Percentiles rank a stretch among this genome's conserved stretches.
These are phyloP conservation scores for Mantis religiosa DNA, from an alignment of 2,888 invertebrate genomes.

Conservation along the genomic window DNA sequence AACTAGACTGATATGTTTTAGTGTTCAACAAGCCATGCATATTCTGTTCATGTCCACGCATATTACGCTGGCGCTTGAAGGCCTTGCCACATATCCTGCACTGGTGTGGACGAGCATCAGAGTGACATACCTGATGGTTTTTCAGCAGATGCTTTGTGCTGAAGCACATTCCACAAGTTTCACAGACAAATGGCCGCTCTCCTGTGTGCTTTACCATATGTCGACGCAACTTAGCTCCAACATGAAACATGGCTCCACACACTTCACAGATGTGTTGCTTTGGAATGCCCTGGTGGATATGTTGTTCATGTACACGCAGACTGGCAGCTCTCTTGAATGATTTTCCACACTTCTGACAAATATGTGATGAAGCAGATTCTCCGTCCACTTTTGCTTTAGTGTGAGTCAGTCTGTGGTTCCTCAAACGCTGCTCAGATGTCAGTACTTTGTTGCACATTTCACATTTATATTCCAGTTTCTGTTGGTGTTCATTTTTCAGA, in stretches of 20 bases:
- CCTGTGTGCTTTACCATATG: conserved; percentile 23
- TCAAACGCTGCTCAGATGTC: conserved; percentile 12
- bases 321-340: conserved; percentile 12
- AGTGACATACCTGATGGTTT: conserved; percentile 18
- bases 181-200: conserved; percentile 22
- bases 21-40: conserved; percentile 8
- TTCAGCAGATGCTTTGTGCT: conserved; percentile 11
- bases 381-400: background rate
- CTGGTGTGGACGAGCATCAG: conserved; percentile 17
- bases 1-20: background rate
- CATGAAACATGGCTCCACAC: conserved; percentile 21
- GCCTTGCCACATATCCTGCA: conserved; percentile 25
- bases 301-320: conserved; percentile 17
- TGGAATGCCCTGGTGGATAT: conserved; percentile 13
- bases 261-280: conserved; percentile 23
- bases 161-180: conserved; percentile 23
- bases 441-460: conserved; percentile 12
- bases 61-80: conserved; percentile 19
- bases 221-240: conserved; percentile 7
- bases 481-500: conserved; percentile 12
- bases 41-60: conserved; percentile 19
- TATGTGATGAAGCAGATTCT: background rate
- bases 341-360: conserved; percentile 18
- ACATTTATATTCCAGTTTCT: conserved; percentile 13
- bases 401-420: background rate